phyloP scores from a whole-genome alignment of 2,113 vertebrate genomes.

The Cyanoderma ruficeps region DNA sequence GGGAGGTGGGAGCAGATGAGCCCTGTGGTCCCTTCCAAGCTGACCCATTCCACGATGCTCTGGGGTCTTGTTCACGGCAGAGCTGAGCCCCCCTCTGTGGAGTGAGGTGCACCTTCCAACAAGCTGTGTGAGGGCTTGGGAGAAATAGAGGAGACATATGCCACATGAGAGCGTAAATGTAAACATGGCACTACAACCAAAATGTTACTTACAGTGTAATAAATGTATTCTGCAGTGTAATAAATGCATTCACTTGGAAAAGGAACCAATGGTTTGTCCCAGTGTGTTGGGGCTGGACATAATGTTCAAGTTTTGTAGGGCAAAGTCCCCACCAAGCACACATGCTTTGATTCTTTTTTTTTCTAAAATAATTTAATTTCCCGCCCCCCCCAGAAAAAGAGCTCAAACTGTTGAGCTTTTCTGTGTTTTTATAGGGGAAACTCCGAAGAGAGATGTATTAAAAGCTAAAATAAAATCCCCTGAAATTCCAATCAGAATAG shows the following conservation, averaged over 20 bases:
- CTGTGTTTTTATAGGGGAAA: background rate
- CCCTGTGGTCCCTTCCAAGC: background rate
- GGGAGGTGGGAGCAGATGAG: background rate
- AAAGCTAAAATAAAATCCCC: background rate
- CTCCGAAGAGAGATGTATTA: background rate
- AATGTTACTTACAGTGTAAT: background rate
- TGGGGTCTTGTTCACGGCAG: fast-evolving
- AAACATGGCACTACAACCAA: fast-evolving
- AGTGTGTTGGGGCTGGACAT: background rate
- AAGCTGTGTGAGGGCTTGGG: background rate
- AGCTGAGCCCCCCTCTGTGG: background rate
- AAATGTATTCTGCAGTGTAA: background rate
- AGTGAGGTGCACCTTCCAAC: fast-evolving
- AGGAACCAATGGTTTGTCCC: fast-evolving
- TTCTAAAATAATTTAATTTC: background rate
- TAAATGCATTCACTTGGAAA: background rate
- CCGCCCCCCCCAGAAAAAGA: fast-evolving
- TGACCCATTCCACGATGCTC: background rate
- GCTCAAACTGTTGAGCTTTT: background rate
- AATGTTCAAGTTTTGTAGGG: background rate
- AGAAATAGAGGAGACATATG: fast-evolving
- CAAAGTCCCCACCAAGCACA: background rate
- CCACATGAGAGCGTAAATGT: background rate
- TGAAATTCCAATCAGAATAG: background rate
- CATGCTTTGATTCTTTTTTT: background rate